Base-by-base conservation (phyloP, 2,113 vertebrate species). In the Sebastes fasciatus region DNA sequence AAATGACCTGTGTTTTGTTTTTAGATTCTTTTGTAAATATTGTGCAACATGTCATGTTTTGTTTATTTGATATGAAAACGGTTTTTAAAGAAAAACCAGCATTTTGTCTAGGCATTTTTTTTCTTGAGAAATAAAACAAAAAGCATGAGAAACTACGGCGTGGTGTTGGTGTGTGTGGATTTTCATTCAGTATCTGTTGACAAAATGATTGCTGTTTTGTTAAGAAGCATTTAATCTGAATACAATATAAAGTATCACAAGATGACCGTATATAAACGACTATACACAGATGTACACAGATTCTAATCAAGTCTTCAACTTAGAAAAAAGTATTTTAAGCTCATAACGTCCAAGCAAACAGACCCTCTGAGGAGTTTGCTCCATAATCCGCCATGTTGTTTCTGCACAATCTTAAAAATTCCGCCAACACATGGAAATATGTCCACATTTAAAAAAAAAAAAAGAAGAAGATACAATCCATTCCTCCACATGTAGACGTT, bases 41-140 rank as follows among this genome's bases (percentile, higher is more conserved):
- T 96, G 96, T 97, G 96, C 92, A 96, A 97, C 89, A 84, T 89
- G 90, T 89, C 88, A 93, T 90, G 90, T 95, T 95, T 95, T 94
- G 95, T 96, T 97, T 92, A 96, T 93, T 96, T 97, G 96, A 97
- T 97, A 96, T 96, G 96, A 96, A 97, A 97, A 95, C 95, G 93
- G 95, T 97, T 97, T 86, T 46, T 74, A 92, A 92, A 95, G 74
- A 81, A 84, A 73, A 95, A 95, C 85, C 52, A 61, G 23, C 62
- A 80, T 96, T 97, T 97, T 97, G 96, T 97, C 95, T 93, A 95
- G 96, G 96, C 95, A 96, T 94, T 96, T 96, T 96, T 96, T 96
- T 96, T 96, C 95, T 96, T 97, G 93, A 96, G 94, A 97, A 98
- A 97, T 97, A 97, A 98, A 98, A 96, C 61, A 96, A 96, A 97